Percentiles rank a stretch among this genome's conserved stretches.
Conservation (phyloP, 2,113 vertebrate genomes). For the Triplophysa dalaica region DNA sequence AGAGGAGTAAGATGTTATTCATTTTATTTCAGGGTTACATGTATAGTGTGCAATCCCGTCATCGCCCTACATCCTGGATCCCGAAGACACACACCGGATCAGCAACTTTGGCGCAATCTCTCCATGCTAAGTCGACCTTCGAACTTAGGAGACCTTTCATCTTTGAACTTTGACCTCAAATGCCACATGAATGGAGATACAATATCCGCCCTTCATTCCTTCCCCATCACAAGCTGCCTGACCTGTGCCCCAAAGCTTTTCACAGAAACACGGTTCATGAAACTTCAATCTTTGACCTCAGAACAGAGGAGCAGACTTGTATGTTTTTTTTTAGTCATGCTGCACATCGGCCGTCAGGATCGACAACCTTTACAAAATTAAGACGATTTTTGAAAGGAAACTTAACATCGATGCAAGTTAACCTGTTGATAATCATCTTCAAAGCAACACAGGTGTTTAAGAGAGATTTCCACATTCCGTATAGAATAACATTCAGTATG, state of each 20-base stretch:
- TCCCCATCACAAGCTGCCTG: constrained; percentile 57
- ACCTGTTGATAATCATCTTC: constrained; percentile 24
- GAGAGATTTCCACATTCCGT: neutral
- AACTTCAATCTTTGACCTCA: constrained; percentile 70
- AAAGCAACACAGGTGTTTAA: neutral
- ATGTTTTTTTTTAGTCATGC: constrained; percentile 15
- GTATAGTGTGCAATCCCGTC: neutral
- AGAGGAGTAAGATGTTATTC: too few relatives aligned
- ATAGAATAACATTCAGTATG: neutral
- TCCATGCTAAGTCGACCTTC: constrained; percentile 64
- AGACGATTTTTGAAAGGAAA: neutral
- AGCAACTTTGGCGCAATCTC: constrained; percentile 67
- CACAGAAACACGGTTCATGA: constrained; percentile 68
- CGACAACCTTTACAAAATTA: neutral
- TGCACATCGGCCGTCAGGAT: constrained; percentile 23
- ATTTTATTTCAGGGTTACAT: neutral
- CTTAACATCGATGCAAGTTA: constrained; percentile 30
- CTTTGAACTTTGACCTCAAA: constrained; percentile 70
- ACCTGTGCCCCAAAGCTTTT: constrained; percentile 72
- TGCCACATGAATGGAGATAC: constrained; percentile 78
- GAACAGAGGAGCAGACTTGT: constrained; percentile 53
- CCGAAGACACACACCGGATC: constrained; percentile 38
- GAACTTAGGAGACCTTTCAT: constrained; percentile 68
- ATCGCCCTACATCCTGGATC: constrained; percentile 37
- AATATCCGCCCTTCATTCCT: constrained; percentile 73